These are phyloP conservation scores for Sakesphorus luctuosus DNA, from an alignment of 2,113 vertebrate species.

Conservation along the genomic window DNA sequence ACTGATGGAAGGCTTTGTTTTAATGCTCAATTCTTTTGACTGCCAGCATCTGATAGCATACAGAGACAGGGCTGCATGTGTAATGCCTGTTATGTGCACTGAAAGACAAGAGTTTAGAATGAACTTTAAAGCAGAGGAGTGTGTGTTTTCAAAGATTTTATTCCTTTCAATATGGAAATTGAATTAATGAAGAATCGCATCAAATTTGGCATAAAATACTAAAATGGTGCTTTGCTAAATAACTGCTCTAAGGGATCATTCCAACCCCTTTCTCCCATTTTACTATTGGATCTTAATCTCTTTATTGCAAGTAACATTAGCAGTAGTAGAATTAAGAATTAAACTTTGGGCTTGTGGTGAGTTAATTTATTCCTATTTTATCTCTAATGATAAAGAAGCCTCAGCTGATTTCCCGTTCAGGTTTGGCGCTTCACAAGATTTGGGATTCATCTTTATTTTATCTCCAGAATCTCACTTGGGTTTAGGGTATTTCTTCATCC, in stretches of 20 bases:
- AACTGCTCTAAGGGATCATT: neutral
- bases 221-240: neutral
- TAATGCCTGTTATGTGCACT: neutral
- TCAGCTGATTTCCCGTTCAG: neutral
- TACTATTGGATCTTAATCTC: neutral
- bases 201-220: neutral
- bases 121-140: neutral
- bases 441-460: neutral
- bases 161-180: neutral
- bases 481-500: neutral
- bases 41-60: neutral
- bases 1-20: neutral
- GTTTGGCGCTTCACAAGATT: neutral
- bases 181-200: neutral
- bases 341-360: neutral
- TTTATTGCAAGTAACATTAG: neutral
- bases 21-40: neutral
- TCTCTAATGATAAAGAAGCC: neutral
- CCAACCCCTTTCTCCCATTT: neutral
- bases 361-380: neutral
- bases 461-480: neutral
- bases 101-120: neutral
- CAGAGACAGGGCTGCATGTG: neutral
- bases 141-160: neutral
- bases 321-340: neutral